Evolutionary conservation across 1,140 invertebrate species (phyloP), one percentile per base, ranked within the genome.

Genomic region (Heliothis virescens): DNA sequence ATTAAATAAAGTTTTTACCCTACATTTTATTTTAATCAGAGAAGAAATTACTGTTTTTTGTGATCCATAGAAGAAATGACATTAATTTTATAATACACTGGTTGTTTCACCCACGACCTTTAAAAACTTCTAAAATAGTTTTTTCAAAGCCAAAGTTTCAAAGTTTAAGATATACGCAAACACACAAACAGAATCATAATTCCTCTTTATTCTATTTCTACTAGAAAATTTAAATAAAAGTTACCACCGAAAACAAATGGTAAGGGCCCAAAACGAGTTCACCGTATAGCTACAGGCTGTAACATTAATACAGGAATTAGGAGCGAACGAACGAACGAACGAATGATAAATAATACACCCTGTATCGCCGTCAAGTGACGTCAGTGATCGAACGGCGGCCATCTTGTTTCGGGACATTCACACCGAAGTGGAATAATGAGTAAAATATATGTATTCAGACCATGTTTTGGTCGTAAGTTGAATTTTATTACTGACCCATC

Each of bases 251-350:
- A 15, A 67, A 53, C 10, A 16, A 18, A 52, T 29, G 2, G 74
- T 76, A 76, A n/a, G 10, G 60, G 48, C 5, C 41, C 47, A n/a
- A 15, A 7, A 65, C 48, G 7, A 50, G 7, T 47, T 76, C 74
- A 65, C 21, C 50, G 47, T 63, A 53, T 34, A 71, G 18, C 67
- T 71, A 71, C 67, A 71, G 67, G 67, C 47, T 76, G 60, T 13
- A 34, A 76, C 74, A 76, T 60, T 60, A 76, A 76, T 76, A 76
- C 57, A 76, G 57, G 74, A 76, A 76, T 76, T 76, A 76, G 57
- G 47, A 76, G 13, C 62, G 62, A 63, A 29, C 67, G 48, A 71
- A 53, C 65, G 48, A 69, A 52, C 67, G 74, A 76, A 76, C 50
- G 74, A 76, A 53, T 65, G 60, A 76, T 76, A 75, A 75, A 75